Evolutionary conservation across 1,140 invertebrate genomes (phyloP), one percentile per base, ranked within the genome.

Genomic region (Zophobas atratus): DNA sequence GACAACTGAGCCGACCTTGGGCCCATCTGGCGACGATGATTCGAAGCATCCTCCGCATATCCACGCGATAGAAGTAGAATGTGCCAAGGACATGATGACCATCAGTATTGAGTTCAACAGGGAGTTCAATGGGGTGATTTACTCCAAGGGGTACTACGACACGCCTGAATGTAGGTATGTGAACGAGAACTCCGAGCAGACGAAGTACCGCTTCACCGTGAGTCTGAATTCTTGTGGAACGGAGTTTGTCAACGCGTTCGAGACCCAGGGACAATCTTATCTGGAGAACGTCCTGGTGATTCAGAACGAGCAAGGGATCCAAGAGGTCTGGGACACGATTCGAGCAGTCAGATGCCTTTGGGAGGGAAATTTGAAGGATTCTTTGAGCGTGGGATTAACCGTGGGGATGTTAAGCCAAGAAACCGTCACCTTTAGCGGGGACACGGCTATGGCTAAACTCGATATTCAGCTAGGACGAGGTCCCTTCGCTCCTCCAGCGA

Each of bases 291-390:
- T 94, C 2, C 84, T 96, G 3, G 94, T 96, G 36, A 85, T 95
- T 1, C 94, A 93, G 88, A 94, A 95, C 81, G 94, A 96, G 84
- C 90, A 91, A 1, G 94, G 93, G 2, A 94, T 94, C 80, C 93
- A 94, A 86, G 94, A 95, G 88, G 92, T 94, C 0, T 95, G 94
- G 94, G 94, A 95, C 82, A 93, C 92, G 1, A 91, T 95, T 36
- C 88, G 93, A 49, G 89, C 91, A 60, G 93, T 96, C 0, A 89
- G 94, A 73, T 96, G 94, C 85, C 87, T 95, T 6, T 96, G 94
- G 94, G 93, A 95, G 89, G 94, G 94, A 6, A 94, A 92, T 80
- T 86, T 95, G 49, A 94, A 93, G 33, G 93, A 95, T 83, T 91
- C 92, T 5, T 85, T 95, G 36, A 91, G 92, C 0, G 93, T 93